A percentile compares a stretch with the other conserved stretches of the same genome.
These are phyloP conservation scores for Metopolophium dirhodum DNA, from an alignment of 1,140 invertebrate species.

Conservation along the genomic window DNA sequence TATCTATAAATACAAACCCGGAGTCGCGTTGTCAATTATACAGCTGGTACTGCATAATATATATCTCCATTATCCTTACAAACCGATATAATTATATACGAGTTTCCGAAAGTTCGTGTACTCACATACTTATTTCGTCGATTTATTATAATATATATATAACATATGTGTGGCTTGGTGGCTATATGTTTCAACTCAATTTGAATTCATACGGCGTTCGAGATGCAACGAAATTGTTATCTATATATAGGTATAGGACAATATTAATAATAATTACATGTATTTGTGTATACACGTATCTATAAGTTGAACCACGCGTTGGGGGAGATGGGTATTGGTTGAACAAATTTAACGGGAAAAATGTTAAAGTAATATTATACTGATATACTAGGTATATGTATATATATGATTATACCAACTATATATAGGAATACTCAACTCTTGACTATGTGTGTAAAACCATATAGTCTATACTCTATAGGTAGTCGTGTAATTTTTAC, in stretches of 20 bases:
- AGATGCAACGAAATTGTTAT: background rate
- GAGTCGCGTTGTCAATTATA: background rate
- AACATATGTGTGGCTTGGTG: background rate
- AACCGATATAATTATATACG: background rate
- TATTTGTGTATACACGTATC: background rate
- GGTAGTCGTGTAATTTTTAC: background rate
- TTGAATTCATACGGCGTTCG: background rate
- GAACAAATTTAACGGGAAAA: background rate
- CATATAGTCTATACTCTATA: background rate
- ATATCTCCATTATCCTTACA: constrained; percentile 8
- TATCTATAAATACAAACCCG: background rate
- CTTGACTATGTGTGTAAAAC: background rate
- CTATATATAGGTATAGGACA: background rate
- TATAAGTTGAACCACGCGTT: background rate
- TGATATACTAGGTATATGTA: too few species aligned
- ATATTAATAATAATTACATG: background rate
- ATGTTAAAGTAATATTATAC: background rate
- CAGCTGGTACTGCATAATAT: background rate
- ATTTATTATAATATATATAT: background rate
- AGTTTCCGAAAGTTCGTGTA: background rate
- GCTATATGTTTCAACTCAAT: background rate
- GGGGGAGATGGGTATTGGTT: background rate
- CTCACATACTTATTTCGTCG: background rate
- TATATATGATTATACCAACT: background rate
- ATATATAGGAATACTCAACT: background rate